Evolutionary conservation across 1,140 invertebrate species (phyloP).

Genomic region (Meloidogyne floridensis): DNA sequence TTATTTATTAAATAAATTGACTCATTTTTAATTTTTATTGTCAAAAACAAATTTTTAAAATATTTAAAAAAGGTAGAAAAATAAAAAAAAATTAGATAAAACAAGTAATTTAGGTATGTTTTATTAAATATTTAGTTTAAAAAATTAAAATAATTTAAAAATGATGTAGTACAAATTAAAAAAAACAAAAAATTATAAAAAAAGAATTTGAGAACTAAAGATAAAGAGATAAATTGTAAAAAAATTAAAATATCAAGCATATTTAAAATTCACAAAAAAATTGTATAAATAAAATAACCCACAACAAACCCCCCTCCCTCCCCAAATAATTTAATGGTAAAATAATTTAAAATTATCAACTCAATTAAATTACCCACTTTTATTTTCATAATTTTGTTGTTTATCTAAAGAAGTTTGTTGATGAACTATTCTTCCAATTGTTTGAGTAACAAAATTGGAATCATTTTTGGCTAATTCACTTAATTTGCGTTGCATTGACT

Average conservation of each 20-base stretch:
- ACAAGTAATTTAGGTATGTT: too few relatives aligned
- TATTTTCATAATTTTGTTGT: background rate
- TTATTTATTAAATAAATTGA: too few relatives aligned
- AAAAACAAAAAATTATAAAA: too few relatives aligned
- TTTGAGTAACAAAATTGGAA: conserved; percentile 7
- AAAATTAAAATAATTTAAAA: too few relatives aligned
- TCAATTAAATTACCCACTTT: background rate
- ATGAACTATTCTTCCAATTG: background rate
- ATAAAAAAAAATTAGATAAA: background rate
- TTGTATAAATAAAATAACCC: background rate
- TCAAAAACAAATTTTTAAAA: too few relatives aligned
- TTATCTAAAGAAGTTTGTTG: background rate
- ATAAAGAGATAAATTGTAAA: background rate
- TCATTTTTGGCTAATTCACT: conserved; percentile 21
- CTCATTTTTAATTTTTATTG: too few relatives aligned
- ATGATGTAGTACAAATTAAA: too few relatives aligned
- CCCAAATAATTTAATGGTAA: background rate
- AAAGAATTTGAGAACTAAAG: too few relatives aligned
- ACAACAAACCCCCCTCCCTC: background rate
- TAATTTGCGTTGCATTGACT: conserved; percentile 26
- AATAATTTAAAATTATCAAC: too few relatives aligned
- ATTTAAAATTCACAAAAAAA: background rate
- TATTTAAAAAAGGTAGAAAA: too few relatives aligned
- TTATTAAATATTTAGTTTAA: too few relatives aligned
- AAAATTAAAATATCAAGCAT: background rate